Evolutionary conservation across 2,797 vertebrate genomes (phyloP), one percentile per base, ranked within the genome.

Genomic region (Darevskia nairensis): DNA sequence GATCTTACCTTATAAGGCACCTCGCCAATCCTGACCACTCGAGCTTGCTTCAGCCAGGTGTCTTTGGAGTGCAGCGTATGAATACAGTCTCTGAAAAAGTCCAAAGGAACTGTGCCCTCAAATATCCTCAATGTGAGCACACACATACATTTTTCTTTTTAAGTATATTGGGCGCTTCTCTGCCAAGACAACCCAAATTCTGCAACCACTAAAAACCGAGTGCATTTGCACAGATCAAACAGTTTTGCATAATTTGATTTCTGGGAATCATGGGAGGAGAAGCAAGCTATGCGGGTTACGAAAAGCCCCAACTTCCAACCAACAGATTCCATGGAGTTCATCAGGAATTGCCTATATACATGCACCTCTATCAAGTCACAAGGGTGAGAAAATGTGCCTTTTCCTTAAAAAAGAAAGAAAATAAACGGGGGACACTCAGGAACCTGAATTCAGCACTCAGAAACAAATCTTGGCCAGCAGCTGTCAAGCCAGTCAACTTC

Each of bases 1-100:
- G 6, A 2, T 35, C 80, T 94, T 85, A 98, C 99, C 97, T 99
- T 99, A 90, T 97, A 99, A 1, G 99, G 99, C 86, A 98, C 96
- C 94, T 99, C 99, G 92, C 98, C 99, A 3, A 98, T 87, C 89
- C 97, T 96, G 93, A 99, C 98, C 64, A 99, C 99, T 25, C 98
- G 96, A 6, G 98, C 99, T 87, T 99, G 97, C 94, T 99, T 99
- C 87, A 99, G 95, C 99, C 99, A 99, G 0, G 98, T 99, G 95
- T 99, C 99, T 95, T 69, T 98, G 88, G 99, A 99, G 93, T 99
- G 99, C 87, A 99, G 95, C 0, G 98, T 98, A 89, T 98, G 99
- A n/a, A 99, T 96, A 15, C 99, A 99, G 74, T 99, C 98, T 94
- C 99, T 99, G 59, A 25, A 89, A 82, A 91, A 8, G 32, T 0